Evolutionary conservation across 2,888 invertebrate species (phyloP).

Genomic region (Ectemnius cavifrons): DNA sequence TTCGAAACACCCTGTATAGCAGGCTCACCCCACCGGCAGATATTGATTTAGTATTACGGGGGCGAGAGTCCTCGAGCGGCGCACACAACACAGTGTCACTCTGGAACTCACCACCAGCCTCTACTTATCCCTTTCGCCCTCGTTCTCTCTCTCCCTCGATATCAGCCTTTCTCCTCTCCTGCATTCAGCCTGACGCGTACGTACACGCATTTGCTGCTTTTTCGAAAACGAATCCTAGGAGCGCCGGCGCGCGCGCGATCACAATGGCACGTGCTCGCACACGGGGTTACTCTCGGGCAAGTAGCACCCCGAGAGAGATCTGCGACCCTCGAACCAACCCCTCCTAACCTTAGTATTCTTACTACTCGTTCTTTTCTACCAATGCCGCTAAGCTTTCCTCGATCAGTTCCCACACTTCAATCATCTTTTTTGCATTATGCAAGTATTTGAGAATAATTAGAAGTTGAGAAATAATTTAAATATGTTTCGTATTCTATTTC

Average conservation of each 20-base stretch:
- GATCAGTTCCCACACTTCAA: not conserved
- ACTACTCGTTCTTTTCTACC: slow-evolving; percentile 4
- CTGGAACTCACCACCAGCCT: no score
- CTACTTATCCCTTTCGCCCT: no score
- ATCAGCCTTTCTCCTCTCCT: no score
- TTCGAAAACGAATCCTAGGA: slow-evolving; percentile 64
- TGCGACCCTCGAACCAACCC: slow-evolving; percentile 2
- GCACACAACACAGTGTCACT: slow-evolving; percentile 58
- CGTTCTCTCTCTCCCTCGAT: no score
- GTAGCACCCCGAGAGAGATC: not conserved
- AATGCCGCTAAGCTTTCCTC: slow-evolving; percentile 5
- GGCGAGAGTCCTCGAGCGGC: slow-evolving; percentile 24
- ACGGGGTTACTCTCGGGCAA: slow-evolving; percentile 30
- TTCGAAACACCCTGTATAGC: slow-evolving; percentile 68
- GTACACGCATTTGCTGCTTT: slow-evolving; percentile 59
- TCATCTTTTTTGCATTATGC: no score
- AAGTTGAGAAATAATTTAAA: no score
- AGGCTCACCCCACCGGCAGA: slow-evolving; percentile 65
- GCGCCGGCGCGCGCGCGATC: slow-evolving; percentile 43
- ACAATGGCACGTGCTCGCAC: slow-evolving; percentile 40
- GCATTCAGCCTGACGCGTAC: slow-evolving; percentile 52
- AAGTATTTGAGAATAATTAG: no score
- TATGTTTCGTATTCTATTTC: no score
- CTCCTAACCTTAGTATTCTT: not conserved
- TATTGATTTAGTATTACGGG: slow-evolving; percentile 76